Evolutionary conservation across 2,113 vertebrate species (phyloP), one percentile per base, ranked within the genome.

Genomic region (Trematomus loennbergii): DNA sequence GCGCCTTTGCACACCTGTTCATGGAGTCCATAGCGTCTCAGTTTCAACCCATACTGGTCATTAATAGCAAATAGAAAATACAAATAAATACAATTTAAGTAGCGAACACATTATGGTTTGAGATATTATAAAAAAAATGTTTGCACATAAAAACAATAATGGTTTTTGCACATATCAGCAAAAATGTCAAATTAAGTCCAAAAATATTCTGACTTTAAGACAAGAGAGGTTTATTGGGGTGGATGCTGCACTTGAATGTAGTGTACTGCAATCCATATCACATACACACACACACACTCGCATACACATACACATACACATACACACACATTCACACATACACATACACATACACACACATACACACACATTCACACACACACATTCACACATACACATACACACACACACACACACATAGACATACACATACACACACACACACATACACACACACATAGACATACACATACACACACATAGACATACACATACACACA

Each of bases 1-100:
- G 18, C 6, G 52, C 33, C 36, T 69, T 50, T 7, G 11, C 55
- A 49, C 74, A 82, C 78, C 78, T 86, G 81, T 29, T 43, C 18
- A 43, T 3, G 29, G 17, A 29, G 29, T 29, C 29, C 29, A 29
- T 29, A 29, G 29, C 29, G 29, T 73, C 22, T 70, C 9, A 0
- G 2, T 59, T 75, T 67, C 16, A 12, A 33, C 15, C 4, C 40
- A 3, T 7, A n/a, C 17, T 54, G 0, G 40, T 9, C 36, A 50
- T 65, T 79, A 58, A 70, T 53, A 62, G 25, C 58, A 61, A 29
- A 29, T 29, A 29, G 29, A 29, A 29, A 29, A 4, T 4, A 29
- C 29, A 29, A 29, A 29, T 29, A 29, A 29, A 29, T 4, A 29
- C 29, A 29, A 29, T 4, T 29, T 29, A 29, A 29, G 29, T 29